Evolutionary conservation across 2,797 vertebrate species (phyloP).

Genomic region (Galagoides demidoff): DNA sequence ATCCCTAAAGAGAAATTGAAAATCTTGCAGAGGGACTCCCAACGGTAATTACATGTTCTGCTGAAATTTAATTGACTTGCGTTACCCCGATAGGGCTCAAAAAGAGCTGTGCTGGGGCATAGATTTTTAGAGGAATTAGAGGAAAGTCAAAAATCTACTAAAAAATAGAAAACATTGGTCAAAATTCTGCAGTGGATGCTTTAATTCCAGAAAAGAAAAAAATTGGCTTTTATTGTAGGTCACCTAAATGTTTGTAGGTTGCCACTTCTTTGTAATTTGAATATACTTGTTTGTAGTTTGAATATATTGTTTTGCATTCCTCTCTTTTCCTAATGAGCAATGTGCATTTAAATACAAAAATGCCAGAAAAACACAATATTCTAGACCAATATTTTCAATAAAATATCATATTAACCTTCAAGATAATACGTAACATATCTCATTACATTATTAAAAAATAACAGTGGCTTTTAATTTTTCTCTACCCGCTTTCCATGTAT

Average conservation of each 20-base stretch:
- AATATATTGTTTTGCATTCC: neutral
- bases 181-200: neutral
- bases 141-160: conserved; percentile 19
- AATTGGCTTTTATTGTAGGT: neutral
- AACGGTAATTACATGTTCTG: conserved; percentile 73
- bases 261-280: too few species aligned
- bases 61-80: conserved; percentile 81
- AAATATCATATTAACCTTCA: neutral
- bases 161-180: neutral
- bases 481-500: neutral
- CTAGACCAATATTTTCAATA: neutral
- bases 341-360: neutral
- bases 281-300: neutral
- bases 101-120: neutral
- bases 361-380: neutral
- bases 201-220: conserved; percentile 8
- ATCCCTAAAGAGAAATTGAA: conserved; percentile 69
- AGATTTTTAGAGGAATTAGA: conserved; percentile 60
- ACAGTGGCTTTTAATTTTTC: neutral
- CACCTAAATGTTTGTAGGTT: neutral
- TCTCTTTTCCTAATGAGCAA: neutral
- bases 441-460: neutral
- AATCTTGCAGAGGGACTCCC: conserved; percentile 63
- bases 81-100: conserved; percentile 57
- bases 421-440: conserved; percentile 20